Percentiles rank a stretch among this genome's conserved stretches.
Evolutionary conservation across 2,888 invertebrate genomes (phyloP).

Genomic region (Xestoiulus laeticollis): DNA sequence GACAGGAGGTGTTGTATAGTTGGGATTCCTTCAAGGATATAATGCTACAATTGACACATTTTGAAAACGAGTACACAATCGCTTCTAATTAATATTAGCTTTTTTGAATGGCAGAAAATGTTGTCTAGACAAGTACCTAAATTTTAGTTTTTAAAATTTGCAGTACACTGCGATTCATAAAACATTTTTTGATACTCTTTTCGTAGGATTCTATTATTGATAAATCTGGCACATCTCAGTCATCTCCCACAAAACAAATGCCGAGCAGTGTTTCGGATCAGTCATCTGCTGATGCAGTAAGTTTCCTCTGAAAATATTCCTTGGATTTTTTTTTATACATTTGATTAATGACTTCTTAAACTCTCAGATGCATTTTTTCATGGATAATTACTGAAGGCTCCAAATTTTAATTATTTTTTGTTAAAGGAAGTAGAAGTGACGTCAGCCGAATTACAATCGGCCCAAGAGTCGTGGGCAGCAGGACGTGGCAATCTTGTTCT

Average conservation of each 20-base stretch:
- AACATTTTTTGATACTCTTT: background rate
- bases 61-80: no score
- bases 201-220: background rate
- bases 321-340: no score
- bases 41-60: no score
- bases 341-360: no score
- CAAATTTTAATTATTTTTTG: background rate
- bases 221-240: background rate
- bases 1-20: background rate
- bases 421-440: constrained; percentile 31
- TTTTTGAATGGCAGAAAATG: no score
- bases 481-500: constrained; percentile 59
- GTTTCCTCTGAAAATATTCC: background rate
- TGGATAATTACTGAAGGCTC: no score
- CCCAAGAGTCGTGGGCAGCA: constrained; percentile 71
- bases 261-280: background rate
- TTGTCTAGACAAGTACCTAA: no score
- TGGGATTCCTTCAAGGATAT: no score
- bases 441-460: constrained; percentile 71
- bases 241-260: background rate
- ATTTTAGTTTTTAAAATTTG: no score
- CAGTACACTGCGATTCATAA: no score
- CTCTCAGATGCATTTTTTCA: no score
- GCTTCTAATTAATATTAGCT: no score
- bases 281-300: background rate